Conservation (phyloP, 2,888 invertebrate species). For the Drosophila differens region DNA sequence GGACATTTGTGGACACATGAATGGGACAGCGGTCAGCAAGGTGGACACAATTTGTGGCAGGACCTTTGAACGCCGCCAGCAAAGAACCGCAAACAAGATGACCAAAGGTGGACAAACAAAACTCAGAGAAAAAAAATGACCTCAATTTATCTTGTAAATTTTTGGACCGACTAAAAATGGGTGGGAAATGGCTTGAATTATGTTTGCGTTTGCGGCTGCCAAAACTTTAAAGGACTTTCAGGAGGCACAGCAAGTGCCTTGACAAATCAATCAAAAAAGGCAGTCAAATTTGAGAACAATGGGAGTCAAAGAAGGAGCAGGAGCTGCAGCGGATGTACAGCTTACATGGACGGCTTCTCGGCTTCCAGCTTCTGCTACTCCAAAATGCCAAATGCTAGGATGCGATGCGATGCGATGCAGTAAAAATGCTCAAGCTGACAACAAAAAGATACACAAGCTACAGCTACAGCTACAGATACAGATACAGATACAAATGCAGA, state of each 20-base stretch:
- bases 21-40: constrained; percentile 74
- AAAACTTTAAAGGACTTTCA: constrained; percentile 55
- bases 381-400: constrained; percentile 62
- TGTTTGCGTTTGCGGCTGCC: constrained; percentile 50
- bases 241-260: constrained; percentile 48
- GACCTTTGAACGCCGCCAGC: constrained; percentile 52
- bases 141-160: constrained; percentile 84
- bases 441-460: constrained; percentile 41
- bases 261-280: constrained; percentile 73
- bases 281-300: constrained; percentile 32
- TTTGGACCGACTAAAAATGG: constrained; percentile 29
- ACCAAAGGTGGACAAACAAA: constrained; percentile 61
- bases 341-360: constrained; percentile 48
- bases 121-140: constrained; percentile 80
- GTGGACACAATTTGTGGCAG: constrained; percentile 75
- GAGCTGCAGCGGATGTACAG: constrained; percentile 51
- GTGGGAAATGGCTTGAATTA: constrained; percentile 56
- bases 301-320: constrained; percentile 25
- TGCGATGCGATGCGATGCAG: constrained; percentile 58
- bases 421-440: constrained; percentile 58
- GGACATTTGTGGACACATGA: constrained; percentile 81
- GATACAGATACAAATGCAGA: constrained; percentile 53
- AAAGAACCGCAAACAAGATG: constrained; percentile 48
- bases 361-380: constrained; percentile 41
- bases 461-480: constrained; percentile 42